Conservation (phyloP, 2,888 invertebrate genomes). For the Sericinus montela region DNA sequence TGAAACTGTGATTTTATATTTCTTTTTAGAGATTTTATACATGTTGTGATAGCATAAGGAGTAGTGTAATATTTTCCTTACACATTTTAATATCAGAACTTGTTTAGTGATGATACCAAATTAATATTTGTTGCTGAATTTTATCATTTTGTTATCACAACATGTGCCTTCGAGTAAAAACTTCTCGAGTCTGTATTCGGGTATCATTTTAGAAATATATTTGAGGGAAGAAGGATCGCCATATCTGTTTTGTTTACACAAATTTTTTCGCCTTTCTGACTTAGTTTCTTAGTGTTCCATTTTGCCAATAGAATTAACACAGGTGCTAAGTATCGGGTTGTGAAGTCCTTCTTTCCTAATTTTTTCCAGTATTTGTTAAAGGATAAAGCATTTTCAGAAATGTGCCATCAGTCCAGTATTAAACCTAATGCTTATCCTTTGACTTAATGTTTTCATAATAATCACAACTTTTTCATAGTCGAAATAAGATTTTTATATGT, state of each 20-base stretch:
- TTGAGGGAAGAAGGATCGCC: slow-evolving; percentile 67
- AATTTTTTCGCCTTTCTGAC: slow-evolving; percentile 6
- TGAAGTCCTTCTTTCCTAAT: slow-evolving; percentile 73
- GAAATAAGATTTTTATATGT: slow-evolving; percentile 74
- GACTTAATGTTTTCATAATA: slow-evolving; percentile 66
- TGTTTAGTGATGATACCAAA: slow-evolving; percentile 45
- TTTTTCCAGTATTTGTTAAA: slow-evolving; percentile 75
- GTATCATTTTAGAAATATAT: slow-evolving; percentile 50
- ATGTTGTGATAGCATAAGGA: slow-evolving; percentile 58
- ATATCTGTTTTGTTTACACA: slow-evolving; percentile 24
- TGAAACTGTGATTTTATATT: slow-evolving; percentile 78
- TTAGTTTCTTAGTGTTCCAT: slow-evolving; percentile 35
- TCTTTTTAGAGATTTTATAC: slow-evolving; percentile 71
- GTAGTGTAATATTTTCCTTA: background rate
- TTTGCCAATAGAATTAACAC: slow-evolving; percentile 48
- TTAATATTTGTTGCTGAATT: slow-evolving; percentile 34
- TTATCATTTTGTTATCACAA: slow-evolving; percentile 56
- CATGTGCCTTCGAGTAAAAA: slow-evolving; percentile 34
- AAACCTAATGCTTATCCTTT: slow-evolving; percentile 65
- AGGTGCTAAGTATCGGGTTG: slow-evolving; percentile 73
- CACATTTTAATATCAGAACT: slow-evolving; percentile 3
- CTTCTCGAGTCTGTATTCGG: slow-evolving; percentile 41
- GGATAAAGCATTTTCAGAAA: slow-evolving; percentile 65
- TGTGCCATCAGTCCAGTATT: slow-evolving; percentile 78
- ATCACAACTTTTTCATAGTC: slow-evolving; percentile 76